These are phyloP conservation scores for Ctenomys sociabilis DNA, from an alignment of 2,113 vertebrate genomes.

Conservation along the genomic window DNA sequence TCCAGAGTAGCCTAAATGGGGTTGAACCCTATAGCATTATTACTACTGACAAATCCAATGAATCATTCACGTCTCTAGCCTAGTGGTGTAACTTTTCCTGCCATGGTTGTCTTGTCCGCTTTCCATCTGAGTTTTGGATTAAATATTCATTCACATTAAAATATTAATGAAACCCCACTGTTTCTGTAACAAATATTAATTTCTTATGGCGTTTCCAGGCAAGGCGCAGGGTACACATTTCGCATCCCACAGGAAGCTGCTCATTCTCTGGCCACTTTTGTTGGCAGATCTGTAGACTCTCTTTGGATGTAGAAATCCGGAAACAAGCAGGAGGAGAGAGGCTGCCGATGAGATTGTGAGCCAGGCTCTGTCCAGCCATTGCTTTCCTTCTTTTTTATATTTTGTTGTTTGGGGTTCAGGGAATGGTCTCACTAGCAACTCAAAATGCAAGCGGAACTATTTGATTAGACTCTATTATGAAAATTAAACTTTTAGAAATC, in stretches of 20 bases:
- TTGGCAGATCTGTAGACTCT: neutral
- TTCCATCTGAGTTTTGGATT: conserved; percentile 87
- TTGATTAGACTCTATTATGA: conserved; percentile 79
- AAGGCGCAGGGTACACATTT: conserved; percentile 85
- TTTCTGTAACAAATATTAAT: conserved; percentile 90
- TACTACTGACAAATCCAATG: conserved; percentile 80
- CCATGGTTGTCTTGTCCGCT: conserved; percentile 84
- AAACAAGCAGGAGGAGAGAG: conserved; percentile 30
- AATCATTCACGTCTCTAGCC: conserved; percentile 85
- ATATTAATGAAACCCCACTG: conserved; percentile 87
- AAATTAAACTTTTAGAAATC: conserved; percentile 86
- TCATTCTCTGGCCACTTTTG: conserved; percentile 64
- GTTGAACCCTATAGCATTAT: conserved; percentile 80
- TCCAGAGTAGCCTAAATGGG: conserved; percentile 83
- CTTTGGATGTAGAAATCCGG: conserved; percentile 40
- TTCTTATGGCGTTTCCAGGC: conserved; percentile 89
- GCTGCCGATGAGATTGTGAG: conserved; percentile 57
- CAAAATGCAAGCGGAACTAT: conserved; percentile 75
- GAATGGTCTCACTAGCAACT: conserved; percentile 80
- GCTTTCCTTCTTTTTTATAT: conserved; percentile 62
- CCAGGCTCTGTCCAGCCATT: neutral
- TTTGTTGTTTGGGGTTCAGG: conserved; percentile 75
- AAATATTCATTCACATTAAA: conserved; percentile 90
- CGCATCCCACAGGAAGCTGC: conserved; percentile 78
- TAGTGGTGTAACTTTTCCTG: conserved; percentile 79